Conservation (phyloP, 1,140 invertebrate species). For the Drosophila watanabei region DNA sequence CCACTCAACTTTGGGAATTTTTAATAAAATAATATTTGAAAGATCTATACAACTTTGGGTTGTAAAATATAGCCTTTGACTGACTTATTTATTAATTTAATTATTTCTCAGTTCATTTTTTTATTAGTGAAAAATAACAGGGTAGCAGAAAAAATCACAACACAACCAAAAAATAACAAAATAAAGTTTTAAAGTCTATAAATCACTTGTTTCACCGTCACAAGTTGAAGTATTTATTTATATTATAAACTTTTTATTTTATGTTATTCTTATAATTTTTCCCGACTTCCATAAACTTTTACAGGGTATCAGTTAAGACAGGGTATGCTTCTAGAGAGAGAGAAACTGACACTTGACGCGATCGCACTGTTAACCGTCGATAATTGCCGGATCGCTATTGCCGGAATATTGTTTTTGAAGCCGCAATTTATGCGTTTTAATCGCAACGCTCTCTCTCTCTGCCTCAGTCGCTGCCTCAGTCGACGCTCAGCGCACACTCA, state of each 20-base stretch:
- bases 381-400: conserved; percentile 61
- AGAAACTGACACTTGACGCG: conserved; percentile 27
- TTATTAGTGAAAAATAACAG: background rate
- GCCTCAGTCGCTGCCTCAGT: conserved; percentile 20
- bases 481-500: conserved; percentile 14
- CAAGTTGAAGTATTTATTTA: background rate
- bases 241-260: background rate
- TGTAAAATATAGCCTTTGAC: background rate
- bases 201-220: background rate
- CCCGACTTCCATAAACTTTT: no score
- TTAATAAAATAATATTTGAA: no score
- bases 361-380: conserved; percentile 56
- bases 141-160: background rate
- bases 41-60: background rate
- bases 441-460: conserved; percentile 38
- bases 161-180: background rate
- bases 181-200: background rate
- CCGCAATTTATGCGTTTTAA: conserved; percentile 67
- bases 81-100: background rate
- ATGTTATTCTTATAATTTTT: background rate
- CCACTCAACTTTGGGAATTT: no score
- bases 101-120: no score
- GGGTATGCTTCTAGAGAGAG: background rate
- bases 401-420: conserved; percentile 67
- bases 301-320: background rate